phyloP scores from a whole-genome alignment of 2,888 invertebrate genomes.

The Ephialtes manifestator region DNA sequence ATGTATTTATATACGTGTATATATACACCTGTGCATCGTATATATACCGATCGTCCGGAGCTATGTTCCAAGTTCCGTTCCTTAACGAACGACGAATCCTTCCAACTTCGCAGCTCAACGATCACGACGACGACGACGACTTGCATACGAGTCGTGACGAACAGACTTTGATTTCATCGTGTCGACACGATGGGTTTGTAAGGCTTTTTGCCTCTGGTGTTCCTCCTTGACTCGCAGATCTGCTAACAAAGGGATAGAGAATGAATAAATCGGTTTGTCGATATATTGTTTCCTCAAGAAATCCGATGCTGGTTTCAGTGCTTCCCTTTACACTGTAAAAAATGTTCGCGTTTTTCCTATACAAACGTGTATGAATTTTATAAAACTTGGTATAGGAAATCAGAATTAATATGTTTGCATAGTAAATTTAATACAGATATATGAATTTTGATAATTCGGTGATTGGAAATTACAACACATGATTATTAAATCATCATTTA shows the following conservation, averaged over 20 bases:
- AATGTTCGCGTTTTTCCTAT: no score
- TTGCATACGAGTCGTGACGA: constrained; percentile 29
- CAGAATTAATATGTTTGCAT: no score
- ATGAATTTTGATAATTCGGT: no score
- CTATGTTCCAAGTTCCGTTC: constrained; percentile 56
- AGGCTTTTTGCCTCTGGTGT: neutral
- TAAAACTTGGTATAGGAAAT: no score
- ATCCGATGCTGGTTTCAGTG: no score
- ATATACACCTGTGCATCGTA: neutral
- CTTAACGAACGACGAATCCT: constrained; percentile 60
- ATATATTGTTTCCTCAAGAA: no score
- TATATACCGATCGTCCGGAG: constrained; percentile 47
- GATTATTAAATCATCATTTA: no score
- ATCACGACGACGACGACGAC: constrained; percentile 26
- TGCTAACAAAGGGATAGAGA: neutral
- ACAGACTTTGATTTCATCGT: constrained; percentile 29
- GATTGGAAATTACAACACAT: no score
- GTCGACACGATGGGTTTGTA: neutral
- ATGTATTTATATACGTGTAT: neutral
- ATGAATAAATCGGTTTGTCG: no score
- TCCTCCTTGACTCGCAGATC: neutral
- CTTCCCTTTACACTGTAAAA: no score
- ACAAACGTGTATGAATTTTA: no score
- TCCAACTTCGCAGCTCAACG: constrained; percentile 33
- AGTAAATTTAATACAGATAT: no score